A percentile compares a stretch with the other conserved stretches of the same genome.
Evolutionary conservation across 53 echinoderm and acorn worm species (phyloP).

Genomic region (Apostichopus leukothele): DNA sequence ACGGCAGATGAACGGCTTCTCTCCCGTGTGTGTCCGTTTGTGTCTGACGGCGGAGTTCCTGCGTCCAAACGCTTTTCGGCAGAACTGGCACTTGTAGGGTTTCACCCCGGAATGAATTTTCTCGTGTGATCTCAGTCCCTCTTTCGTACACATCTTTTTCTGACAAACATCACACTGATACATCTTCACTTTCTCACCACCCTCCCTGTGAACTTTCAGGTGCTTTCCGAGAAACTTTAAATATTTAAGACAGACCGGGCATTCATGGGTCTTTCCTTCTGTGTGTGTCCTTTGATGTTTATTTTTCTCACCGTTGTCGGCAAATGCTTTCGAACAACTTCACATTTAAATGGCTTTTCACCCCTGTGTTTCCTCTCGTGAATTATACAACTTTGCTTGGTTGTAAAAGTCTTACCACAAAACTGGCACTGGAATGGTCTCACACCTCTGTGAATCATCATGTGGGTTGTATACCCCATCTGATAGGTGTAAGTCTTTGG

Average conservation of each 20-base stretch:
- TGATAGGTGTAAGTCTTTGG: too few species aligned
- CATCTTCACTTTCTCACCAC: too few species aligned
- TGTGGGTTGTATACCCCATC: not conserved
- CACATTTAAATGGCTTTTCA: slow-evolving; percentile 54
- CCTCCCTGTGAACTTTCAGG: not conserved
- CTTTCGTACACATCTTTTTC: too few species aligned
- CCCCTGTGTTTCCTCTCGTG: slow-evolving; percentile 58
- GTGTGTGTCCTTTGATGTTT: slow-evolving; percentile 41
- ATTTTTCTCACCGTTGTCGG: not conserved
- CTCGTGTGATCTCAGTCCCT: not conserved
- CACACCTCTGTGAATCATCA: slow-evolving; percentile 9
- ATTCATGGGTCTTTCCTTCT: not conserved
- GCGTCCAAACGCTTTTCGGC: not conserved
- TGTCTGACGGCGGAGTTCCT: not conserved
- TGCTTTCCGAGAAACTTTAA: not conserved
- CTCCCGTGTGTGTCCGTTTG: slow-evolving; percentile 3
- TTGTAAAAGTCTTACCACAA: slow-evolving; percentile 52
- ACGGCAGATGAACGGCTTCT: not conserved
- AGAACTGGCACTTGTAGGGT: not conserved
- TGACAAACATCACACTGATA: too few species aligned
- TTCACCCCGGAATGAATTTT: not conserved
- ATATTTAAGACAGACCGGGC: slow-evolving; percentile 21
- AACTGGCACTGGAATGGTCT: slow-evolving; percentile 42
- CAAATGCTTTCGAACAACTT: slow-evolving; percentile 46
- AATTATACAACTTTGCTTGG: slow-evolving; percentile 22